Base-by-base conservation (phyloP, 1,140 invertebrate species). In the Tetraneura akinire region DNA sequence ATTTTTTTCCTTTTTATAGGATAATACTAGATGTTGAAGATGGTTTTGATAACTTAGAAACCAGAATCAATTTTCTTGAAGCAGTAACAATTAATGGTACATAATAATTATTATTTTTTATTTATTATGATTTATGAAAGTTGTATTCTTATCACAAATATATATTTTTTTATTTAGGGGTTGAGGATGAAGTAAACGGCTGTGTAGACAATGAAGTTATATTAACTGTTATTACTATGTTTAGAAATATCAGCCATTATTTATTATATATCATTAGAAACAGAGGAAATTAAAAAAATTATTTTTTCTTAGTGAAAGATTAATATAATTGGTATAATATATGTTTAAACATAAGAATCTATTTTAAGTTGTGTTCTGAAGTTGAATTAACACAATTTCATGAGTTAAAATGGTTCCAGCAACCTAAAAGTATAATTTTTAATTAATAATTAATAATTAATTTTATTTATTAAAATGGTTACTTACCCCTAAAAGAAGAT, bases 61-160 rank as follows among this genome's bases (percentile, higher is more conserved):
- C 90, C 2, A 86, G 90, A 57, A 88, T 95, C n/a, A 90, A 90
- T 82, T 89, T 89, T 57, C 91, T 95, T 32, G 92, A 94, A 85
- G 88, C 90, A n/a, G 90, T 93, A 86, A 88, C n/a, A n/a, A n/a
- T 95, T 82, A 88, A 89, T 82, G 90, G 92, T 93, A 83, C 82
- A 84, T 83, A 26, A 51, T 73, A 2, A 45, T 70, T 10, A 11
- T 37, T 76, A 45, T 21, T 23, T 14, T 1, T 76, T 23, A 45
- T 10, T 47, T 16, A 26, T 57, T 76, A n/a, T n/a, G n/a, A n/a
- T n/a, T n/a, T n/a, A 11, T 76, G 0, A 37, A 74, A 74, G 18
- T 21, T 21, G 23, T 5, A 23, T 11, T 57, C 0, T 55, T 37
- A 37, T 37, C 32, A 37, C 8, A 55, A 21, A 0, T 4, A 8